Base-by-base conservation (phyloP, 2,888 invertebrate species). In the Platerodrilus igneus region DNA sequence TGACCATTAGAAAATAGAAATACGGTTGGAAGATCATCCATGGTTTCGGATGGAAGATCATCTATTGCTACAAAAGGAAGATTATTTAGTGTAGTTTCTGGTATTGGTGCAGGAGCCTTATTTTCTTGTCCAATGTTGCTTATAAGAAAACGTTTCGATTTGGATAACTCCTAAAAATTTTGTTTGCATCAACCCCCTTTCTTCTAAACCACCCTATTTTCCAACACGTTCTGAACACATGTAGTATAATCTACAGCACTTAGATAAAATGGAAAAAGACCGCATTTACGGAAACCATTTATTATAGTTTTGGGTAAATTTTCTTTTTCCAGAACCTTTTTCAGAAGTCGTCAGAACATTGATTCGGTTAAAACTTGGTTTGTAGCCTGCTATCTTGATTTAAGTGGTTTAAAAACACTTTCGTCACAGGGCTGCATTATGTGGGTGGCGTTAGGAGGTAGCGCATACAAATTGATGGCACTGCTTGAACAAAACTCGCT, bases 231-330 rank as follows among this genome's bases (percentile, higher is more conserved):
- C 18, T 42, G 42, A 8, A 42, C 33, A 22, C 42, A 42, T 23
- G 37, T 38, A 7, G 42, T 23, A 25, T 30, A 37, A 26, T 42
- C 42, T 8, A 43, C 41, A 8, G 41, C 30, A 25, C 26, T 15
- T 4, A 37, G 32, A 15, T 38, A 20, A 26, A 37, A 32, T 6
- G 34, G 33, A 23, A 23, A 43, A 15, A 43, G 19, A 3, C 36
- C 41, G 19, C 41, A 41, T 25, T 36, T 37, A 16, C 41, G 17
- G 18, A 41, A 41, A 19, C 35, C 41, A 25, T 41, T 41, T 19
- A 19, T 26, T 19, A 41, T 37, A 17, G 18, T 38, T 28, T 28
- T 20, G 2, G 41, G 23, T 30, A 41, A 13, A 16, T 21, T 9
- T 30, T 10, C 3, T 17, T 37, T 37, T 32, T 18, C 20, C 7